Conservation (phyloP, 2,888 invertebrate genomes). For the Ormyrus labotus region DNA sequence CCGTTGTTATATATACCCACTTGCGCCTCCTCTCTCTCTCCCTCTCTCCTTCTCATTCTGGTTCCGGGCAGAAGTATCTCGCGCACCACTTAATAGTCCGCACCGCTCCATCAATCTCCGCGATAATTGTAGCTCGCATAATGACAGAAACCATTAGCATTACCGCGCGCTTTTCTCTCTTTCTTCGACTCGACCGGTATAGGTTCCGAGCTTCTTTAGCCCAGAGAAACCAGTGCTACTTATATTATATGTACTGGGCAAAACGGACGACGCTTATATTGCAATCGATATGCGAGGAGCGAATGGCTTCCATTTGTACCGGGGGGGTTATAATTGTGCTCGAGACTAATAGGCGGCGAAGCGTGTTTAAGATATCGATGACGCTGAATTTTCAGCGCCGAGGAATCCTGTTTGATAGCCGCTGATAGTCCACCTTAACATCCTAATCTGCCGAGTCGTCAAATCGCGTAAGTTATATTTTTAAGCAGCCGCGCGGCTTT, state of each 20-base stretch:
- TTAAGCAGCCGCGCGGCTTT: too few relatives aligned
- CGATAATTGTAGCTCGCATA: constrained; percentile 34
- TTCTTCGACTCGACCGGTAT: too few relatives aligned
- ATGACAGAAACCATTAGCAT: constrained; percentile 36
- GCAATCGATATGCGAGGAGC: background rate
- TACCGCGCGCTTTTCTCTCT: background rate
- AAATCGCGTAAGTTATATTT: too few relatives aligned
- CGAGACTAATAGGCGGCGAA: background rate
- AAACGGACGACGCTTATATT: too few relatives aligned
- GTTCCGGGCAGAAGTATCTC: too few relatives aligned
- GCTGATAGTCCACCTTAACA: too few relatives aligned
- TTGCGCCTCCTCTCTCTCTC: background rate
- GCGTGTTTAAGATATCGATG: background rate
- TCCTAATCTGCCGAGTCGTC: too few relatives aligned
- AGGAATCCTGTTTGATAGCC: background rate
- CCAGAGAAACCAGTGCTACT: too few relatives aligned
- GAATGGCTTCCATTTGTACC: background rate
- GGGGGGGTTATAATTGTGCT: too few relatives aligned
- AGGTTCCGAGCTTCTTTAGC: too few relatives aligned
- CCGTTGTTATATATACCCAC: background rate
- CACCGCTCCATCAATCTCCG: constrained; percentile 26
- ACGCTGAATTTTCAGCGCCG: background rate
- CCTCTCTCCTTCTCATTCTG: too few relatives aligned
- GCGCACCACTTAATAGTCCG: constrained; percentile 25
- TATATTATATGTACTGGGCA: too few relatives aligned